Percentiles rank a stretch among this genome's conserved stretches.
Conservation (phyloP, 2,888 invertebrate genomes). For the Lithophane leautieri region DNA sequence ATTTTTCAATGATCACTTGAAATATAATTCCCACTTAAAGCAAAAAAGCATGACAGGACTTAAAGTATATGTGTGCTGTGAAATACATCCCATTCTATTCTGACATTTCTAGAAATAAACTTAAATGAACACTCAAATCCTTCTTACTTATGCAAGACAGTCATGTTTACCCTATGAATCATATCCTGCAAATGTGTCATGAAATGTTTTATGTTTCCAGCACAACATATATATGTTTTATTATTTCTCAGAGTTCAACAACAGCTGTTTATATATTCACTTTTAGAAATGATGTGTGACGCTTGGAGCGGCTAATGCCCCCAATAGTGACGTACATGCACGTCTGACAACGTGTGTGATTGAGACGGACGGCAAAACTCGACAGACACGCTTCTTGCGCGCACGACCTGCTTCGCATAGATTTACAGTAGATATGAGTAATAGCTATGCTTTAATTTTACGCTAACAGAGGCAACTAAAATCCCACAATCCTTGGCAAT, state of each 20-base stretch:
- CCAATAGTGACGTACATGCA: not conserved
- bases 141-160: slow-evolving; percentile 1
- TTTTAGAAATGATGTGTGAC: slow-evolving; percentile 3
- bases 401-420: slow-evolving; percentile 13
- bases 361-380: slow-evolving; percentile 5
- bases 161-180: not conserved
- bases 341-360: slow-evolving; percentile 2
- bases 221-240: slow-evolving; percentile 39
- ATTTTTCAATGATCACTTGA: slow-evolving; percentile 2
- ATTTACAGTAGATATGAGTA: slow-evolving; percentile 1
- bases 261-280: slow-evolving; percentile 19
- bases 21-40: slow-evolving; percentile 7
- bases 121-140: not conserved
- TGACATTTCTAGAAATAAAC: not conserved
- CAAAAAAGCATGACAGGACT: slow-evolving; percentile 48
- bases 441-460: slow-evolving; percentile 23
- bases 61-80: slow-evolving; percentile 38
- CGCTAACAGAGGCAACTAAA: slow-evolving; percentile 2
- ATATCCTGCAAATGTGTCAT: slow-evolving; percentile 7
- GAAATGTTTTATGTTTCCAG: slow-evolving; percentile 37
- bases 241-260: slow-evolving; percentile 31
- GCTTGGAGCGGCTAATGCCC: slow-evolving; percentile 14
- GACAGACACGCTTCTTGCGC: slow-evolving; percentile 16
- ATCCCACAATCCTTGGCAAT: slow-evolving; percentile 10
- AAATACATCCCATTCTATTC: slow-evolving; percentile 16